Conservation (phyloP, 2,888 invertebrate species). For the Trachelus tabidus region DNA sequence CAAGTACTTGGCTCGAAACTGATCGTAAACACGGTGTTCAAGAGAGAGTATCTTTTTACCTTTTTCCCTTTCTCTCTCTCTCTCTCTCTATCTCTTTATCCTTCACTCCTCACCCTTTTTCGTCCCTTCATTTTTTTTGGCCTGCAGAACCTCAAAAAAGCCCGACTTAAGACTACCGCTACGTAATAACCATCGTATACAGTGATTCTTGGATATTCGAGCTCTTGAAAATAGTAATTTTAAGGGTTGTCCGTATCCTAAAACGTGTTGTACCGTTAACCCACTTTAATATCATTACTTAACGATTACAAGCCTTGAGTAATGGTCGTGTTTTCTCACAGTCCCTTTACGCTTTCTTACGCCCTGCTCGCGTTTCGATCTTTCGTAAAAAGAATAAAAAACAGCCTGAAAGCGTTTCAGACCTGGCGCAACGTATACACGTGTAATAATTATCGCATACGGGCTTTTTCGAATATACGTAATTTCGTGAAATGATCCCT, state of each 20-base stretch:
- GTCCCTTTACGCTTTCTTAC: neutral
- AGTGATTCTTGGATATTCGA: neutral
- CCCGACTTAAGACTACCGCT: no score
- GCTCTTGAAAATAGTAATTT: neutral
- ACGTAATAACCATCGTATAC: no score
- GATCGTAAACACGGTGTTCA: constrained; percentile 4
- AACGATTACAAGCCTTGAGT: neutral
- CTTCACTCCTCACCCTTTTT: neutral
- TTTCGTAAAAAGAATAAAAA: neutral
- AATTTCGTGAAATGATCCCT: neutral
- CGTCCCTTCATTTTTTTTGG: neutral
- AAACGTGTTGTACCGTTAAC: neutral
- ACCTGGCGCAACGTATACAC: neutral
- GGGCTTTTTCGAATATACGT: neutral
- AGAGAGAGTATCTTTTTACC: neutral
- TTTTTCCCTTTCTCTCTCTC: neutral
- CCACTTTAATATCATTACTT: neutral
- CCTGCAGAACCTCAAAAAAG: neutral
- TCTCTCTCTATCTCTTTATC: neutral
- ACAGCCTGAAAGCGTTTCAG: neutral
- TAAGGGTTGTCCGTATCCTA: neutral
- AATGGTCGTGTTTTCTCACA: neutral
- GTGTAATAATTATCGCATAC: neutral
- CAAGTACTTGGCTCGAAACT: constrained; percentile 1
- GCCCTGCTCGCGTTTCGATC: neutral